Conservation (phyloP, 37 sponge, comb jelly and placozoan genomes). For the Axinella damicornis region DNA sequence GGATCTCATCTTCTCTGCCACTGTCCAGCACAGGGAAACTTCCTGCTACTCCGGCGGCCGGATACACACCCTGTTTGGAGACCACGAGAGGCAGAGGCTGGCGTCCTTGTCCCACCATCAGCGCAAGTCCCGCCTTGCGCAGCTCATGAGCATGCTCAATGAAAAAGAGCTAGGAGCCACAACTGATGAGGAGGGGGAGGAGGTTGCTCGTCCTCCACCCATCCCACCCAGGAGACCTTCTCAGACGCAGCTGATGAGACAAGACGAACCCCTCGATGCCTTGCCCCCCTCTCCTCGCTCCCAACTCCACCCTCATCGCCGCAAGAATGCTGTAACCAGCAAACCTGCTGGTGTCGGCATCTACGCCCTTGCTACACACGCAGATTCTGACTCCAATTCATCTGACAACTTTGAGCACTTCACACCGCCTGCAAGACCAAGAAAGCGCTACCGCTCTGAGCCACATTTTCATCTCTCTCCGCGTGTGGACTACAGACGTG, state of each 20-base stretch:
- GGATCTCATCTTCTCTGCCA: slow-evolving; percentile 2
- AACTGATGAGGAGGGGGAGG: background rate
- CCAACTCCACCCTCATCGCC: no score
- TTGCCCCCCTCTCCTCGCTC: no score
- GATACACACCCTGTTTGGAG: background rate
- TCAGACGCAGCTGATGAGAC: background rate
- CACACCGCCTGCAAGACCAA: slow-evolving; percentile 5
- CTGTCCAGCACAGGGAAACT: no score
- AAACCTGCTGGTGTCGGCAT: background rate
- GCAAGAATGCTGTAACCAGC: no score
- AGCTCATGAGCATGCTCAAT: slow-evolving; percentile 16
- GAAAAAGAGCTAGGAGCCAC: background rate
- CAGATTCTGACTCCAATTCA: background rate
- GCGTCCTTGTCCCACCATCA: background rate
- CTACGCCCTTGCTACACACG: background rate
- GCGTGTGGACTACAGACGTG: background rate
- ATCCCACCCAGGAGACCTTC: background rate
- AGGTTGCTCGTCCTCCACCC: background rate
- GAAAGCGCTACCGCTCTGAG: background rate
- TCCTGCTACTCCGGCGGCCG: no score
- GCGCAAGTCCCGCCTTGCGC: background rate
- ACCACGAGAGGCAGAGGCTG: background rate
- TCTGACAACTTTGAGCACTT: slow-evolving; percentile 26
- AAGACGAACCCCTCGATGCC: background rate
- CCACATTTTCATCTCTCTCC: background rate